phyloP scores from a whole-genome alignment of 2,113 vertebrate genomes.

The Malaclemys terrapin region DNA sequence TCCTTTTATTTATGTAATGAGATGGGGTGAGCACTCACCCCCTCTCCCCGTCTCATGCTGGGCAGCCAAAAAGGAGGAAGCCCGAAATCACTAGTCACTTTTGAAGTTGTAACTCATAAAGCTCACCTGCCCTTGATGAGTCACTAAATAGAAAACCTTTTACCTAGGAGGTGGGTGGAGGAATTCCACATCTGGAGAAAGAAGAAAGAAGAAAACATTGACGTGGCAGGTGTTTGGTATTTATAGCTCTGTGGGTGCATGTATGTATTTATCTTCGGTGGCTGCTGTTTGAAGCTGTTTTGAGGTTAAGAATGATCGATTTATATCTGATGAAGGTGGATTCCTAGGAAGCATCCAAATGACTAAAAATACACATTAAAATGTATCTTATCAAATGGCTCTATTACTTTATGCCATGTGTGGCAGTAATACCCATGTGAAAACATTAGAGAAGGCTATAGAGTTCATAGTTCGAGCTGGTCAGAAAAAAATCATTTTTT shows the following conservation, averaged over 20 bases:
- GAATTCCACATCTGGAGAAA: not conserved
- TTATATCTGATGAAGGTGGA: not conserved
- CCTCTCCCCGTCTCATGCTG: not conserved
- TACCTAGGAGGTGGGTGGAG: not conserved
- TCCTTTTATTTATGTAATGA: not conserved
- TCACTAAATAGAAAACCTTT: not conserved
- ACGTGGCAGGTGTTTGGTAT: not conserved
- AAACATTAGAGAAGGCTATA: not conserved
- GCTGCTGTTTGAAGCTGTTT: not conserved
- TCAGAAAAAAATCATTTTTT: not conserved
- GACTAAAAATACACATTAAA: not conserved
- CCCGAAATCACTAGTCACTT: not conserved
- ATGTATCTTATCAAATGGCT: not conserved
- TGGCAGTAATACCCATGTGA: no score
- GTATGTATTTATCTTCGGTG: not conserved
- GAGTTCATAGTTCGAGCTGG: not conserved
- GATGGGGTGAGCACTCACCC: not conserved
- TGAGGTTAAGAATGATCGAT: not conserved
- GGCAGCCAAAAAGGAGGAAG: not conserved
- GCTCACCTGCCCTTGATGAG: not conserved
- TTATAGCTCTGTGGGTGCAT: not conserved
- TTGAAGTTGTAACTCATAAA: not conserved
- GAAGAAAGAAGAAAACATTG: not conserved
- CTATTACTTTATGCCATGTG: not conserved
- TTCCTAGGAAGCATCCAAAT: not conserved